phyloP scores from a whole-genome alignment of 2,888 invertebrate species.

The Drosophila prostipennis region DNA sequence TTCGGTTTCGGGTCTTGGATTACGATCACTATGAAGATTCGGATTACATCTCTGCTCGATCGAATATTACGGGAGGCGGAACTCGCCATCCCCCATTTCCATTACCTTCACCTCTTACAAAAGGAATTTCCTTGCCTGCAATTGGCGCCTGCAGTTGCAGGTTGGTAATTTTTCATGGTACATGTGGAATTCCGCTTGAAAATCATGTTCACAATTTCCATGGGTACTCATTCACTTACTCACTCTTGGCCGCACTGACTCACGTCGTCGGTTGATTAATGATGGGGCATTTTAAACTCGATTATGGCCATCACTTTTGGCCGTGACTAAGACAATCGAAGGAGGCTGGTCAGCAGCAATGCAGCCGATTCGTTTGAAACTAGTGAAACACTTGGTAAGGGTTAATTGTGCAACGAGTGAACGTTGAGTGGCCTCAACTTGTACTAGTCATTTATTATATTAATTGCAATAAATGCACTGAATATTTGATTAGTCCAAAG shows the following conservation, averaged over 20 bases:
- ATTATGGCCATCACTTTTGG: constrained; percentile 60
- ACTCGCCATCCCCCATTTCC: constrained; percentile 28
- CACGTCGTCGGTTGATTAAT: constrained; percentile 58
- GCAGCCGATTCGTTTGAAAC: not conserved
- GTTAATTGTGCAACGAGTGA: constrained; percentile 26
- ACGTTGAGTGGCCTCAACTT: not conserved
- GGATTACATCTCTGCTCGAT: constrained; percentile 27
- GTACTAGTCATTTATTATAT: no score
- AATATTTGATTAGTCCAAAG: not conserved
- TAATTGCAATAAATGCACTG: no score
- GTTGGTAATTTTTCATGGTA: constrained; percentile 62
- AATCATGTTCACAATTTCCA: constrained; percentile 51
- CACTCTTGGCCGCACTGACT: constrained; percentile 28
- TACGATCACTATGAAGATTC: constrained; percentile 38
- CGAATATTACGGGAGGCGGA: constrained; percentile 36
- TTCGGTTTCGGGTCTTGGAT: constrained; percentile 9
- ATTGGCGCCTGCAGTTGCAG: constrained; percentile 75
- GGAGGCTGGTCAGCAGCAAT: constrained; percentile 30
- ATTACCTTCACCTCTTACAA: constrained; percentile 1
- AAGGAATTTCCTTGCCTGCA: constrained; percentile 50
- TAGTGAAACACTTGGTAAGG: constrained; percentile 10
- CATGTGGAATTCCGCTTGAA: constrained; percentile 33
- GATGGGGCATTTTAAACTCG: constrained; percentile 66
- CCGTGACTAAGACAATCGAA: constrained; percentile 40
- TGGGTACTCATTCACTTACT: constrained; percentile 38